These are phyloP conservation scores for Urocyon cinereoargenteus DNA, from an alignment of 2,797 vertebrate species.

Conservation along the genomic window DNA sequence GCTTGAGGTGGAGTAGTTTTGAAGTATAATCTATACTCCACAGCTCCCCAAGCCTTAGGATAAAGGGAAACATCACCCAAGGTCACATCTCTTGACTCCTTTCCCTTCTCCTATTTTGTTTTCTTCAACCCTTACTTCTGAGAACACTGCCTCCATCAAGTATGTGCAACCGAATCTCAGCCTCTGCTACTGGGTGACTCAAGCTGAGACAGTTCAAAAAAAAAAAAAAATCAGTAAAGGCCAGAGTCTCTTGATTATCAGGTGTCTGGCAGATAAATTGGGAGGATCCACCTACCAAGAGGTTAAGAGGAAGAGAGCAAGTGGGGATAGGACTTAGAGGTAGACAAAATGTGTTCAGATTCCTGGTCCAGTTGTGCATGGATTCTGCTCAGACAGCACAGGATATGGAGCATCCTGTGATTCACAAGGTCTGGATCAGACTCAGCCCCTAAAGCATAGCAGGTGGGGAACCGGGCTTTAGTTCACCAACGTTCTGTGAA, in stretches of 20 bases:
- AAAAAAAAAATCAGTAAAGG: neutral
- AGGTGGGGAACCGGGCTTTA: neutral
- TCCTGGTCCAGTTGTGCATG: fast-evolving
- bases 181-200: neutral
- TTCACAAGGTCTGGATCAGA: neutral
- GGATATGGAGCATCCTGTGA: neutral
- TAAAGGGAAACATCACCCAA: neutral
- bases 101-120: neutral
- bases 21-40: neutral
- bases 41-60: too few relatives aligned
- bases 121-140: neutral
- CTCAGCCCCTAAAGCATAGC: neutral
- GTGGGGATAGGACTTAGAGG: fast-evolving
- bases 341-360: neutral
- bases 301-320: neutral
- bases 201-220: neutral
- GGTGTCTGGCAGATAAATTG: neutral
- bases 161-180: neutral
- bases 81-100: neutral
- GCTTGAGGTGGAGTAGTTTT: neutral
- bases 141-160: neutral
- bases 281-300: neutral
- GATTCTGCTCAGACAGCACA: neutral
- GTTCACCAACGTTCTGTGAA: too few relatives aligned
- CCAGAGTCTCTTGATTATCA: neutral